phyloP scores from a whole-genome alignment of 1,140 invertebrate genomes.

The Trachelipus rathkii region DNA sequence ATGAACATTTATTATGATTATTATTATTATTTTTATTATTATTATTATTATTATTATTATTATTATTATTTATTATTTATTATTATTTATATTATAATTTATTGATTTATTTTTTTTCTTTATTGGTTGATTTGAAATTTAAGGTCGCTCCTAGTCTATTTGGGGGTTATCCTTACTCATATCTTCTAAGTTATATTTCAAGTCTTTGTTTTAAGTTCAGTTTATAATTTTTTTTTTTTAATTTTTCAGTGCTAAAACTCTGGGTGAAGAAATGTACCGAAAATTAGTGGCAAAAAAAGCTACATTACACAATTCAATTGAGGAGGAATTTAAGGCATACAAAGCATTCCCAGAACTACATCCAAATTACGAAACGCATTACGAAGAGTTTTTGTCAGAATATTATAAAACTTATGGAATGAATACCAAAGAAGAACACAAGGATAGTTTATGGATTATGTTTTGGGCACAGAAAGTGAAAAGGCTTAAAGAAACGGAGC shows the following conservation, averaged over 20 bases:
- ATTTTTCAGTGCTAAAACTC: neutral
- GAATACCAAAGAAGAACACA: neutral
- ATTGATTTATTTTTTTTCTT: no score
- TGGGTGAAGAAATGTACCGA: neutral
- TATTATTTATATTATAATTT: no score
- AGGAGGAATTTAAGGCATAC: neutral
- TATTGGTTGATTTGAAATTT: no score
- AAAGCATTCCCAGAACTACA: neutral
- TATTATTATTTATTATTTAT: no score
- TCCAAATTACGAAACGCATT: neutral
- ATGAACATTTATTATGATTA: no score
- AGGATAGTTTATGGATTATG: neutral
- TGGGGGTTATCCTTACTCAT: no score
- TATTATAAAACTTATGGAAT: neutral
- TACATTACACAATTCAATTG: neutral
- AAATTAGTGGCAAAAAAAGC: neutral
- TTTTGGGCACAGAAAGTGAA: neutral
- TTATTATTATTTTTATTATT: no score
- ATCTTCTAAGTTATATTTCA: no score
- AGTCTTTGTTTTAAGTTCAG: no score
- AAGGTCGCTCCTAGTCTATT: no score
- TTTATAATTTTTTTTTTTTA: no score
- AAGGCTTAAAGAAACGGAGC: neutral
- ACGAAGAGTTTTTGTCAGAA: neutral
- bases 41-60: no score